These are phyloP conservation scores for Pipra filicauda DNA, from an alignment of 2,113 vertebrate species.

Conservation along the genomic window DNA sequence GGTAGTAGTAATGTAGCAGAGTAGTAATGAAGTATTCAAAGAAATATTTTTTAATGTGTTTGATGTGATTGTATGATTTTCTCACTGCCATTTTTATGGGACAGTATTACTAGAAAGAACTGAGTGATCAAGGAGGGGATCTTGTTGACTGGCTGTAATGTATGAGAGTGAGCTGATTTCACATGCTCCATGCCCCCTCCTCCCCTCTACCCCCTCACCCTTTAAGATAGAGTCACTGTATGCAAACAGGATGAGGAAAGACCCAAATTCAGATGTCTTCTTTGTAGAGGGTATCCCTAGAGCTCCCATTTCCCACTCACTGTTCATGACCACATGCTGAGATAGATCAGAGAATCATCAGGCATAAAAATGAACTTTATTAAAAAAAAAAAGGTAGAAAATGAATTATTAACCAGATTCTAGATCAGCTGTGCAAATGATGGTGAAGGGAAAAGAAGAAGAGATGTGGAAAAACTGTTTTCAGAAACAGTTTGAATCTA, in stretches of 20 bases:
- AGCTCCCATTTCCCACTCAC: neutral
- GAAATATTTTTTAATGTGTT: neutral
- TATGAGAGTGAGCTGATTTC: neutral
- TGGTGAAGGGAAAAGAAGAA: neutral
- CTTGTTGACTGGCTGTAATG: neutral
- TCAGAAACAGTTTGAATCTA: neutral
- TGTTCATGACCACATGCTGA: neutral
- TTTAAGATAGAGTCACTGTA: neutral
- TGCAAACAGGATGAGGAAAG: neutral
- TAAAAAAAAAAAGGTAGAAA: neutral
- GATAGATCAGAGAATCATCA: neutral
- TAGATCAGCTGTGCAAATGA: neutral
- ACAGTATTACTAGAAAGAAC: neutral
- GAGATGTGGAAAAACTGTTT: neutral
- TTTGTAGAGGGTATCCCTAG: neutral
- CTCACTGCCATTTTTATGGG: neutral
- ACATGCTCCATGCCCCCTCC: neutral
- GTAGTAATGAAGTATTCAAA: neutral
- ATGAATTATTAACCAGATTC: neutral
- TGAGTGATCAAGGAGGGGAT: neutral
- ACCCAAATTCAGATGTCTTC: neutral
- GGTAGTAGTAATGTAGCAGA: neutral
- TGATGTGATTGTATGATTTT: neutral
- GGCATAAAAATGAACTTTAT: neutral
- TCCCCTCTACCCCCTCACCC: accelerated